phyloP scores from a whole-genome alignment of 2,797 vertebrate species.

The Arnoldichthys spilopterus region DNA sequence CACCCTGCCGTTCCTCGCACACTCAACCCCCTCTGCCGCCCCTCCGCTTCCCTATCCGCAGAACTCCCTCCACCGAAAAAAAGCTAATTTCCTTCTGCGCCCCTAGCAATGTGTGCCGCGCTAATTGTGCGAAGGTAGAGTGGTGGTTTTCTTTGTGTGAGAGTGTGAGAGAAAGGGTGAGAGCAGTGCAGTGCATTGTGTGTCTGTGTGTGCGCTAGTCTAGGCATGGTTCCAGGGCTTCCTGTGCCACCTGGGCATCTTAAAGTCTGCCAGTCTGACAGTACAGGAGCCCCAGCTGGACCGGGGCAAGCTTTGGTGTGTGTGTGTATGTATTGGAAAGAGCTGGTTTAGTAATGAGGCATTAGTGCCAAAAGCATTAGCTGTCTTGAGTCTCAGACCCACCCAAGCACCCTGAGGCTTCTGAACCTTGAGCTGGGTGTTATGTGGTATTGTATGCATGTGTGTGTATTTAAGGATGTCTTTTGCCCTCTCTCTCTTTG shows the following conservation, averaged over 20 bases:
- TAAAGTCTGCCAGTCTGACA: constrained; percentile 73
- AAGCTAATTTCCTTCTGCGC: constrained; percentile 78
- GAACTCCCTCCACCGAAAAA: constrained; percentile 52
- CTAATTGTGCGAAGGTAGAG: constrained; percentile 78
- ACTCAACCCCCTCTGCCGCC: constrained; percentile 22
- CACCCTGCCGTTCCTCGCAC: constrained; percentile 45
- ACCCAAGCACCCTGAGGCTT: constrained; percentile 50
- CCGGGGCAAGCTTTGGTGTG: constrained; percentile 6
- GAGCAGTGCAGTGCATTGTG: constrained; percentile 22
- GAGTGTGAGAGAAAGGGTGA: constrained; percentile 35
- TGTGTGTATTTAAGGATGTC: constrained; percentile 10
- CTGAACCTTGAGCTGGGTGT: constrained; percentile 53
- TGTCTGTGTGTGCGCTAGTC: constrained; percentile 59
- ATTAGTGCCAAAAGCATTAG: constrained; percentile 72
- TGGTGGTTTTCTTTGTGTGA: constrained; percentile 33
- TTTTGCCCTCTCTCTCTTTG: not conserved
- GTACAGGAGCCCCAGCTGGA: constrained; percentile 74
- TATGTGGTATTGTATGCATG: constrained; percentile 33
- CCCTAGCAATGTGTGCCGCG: constrained; percentile 74
- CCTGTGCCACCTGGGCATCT: constrained; percentile 77
- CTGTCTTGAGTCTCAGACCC: constrained; percentile 64
- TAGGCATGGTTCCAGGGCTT: constrained; percentile 78
- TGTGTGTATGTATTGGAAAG: constrained; percentile 48
- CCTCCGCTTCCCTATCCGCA: constrained; percentile 57
- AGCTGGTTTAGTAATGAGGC: constrained; percentile 67